Percentiles rank a stretch among this genome's conserved stretches.
Evolutionary conservation across 1,140 invertebrate genomes (phyloP).

Genomic region (Drosophila nikananu): DNA sequence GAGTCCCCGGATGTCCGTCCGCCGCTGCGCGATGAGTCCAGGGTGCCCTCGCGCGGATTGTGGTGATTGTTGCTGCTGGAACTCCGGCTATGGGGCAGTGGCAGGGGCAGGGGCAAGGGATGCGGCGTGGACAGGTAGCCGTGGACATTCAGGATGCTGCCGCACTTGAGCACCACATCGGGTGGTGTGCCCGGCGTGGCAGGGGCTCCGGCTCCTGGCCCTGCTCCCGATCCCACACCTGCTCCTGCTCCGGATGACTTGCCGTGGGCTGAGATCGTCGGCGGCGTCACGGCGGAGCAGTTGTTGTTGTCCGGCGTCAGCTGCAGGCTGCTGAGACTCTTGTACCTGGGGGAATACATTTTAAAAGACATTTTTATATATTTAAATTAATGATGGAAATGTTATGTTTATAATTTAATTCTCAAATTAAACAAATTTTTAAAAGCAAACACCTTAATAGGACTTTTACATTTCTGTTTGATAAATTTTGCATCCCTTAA

Average conservation of each 20-base stretch:
- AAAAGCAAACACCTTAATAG: neutral
- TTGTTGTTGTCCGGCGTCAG: constrained; percentile 79
- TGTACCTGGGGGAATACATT: constrained; percentile 64
- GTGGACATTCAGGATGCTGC: constrained; percentile 72
- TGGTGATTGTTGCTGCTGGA: constrained; percentile 73
- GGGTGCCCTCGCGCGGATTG: constrained; percentile 88
- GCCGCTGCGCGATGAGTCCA: constrained; percentile 95
- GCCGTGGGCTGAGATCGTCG: constrained; percentile 81
- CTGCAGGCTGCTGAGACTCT: constrained; percentile 84
- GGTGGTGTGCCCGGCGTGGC: constrained; percentile 63
- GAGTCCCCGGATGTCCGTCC: constrained; percentile 94
- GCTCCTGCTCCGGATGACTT: constrained; percentile 58
- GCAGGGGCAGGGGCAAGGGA: constrained; percentile 32
- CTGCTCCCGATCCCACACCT: constrained; percentile 18
- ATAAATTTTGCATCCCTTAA: neutral
- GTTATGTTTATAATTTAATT: too few species aligned
- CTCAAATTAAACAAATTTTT: neutral
- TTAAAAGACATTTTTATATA: neutral
- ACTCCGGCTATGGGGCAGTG: constrained; percentile 61
- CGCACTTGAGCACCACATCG: constrained; percentile 80
- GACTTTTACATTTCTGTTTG: neutral
- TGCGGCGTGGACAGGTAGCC: constrained; percentile 61
- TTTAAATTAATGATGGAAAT: neutral
- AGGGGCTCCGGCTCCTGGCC: constrained; percentile 19
- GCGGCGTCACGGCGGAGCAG: constrained; percentile 61